Percentiles rank a stretch among this genome's conserved stretches.
phyloP scores from a whole-genome alignment of 2,888 invertebrate genomes.

The Clivina fossor region DNA sequence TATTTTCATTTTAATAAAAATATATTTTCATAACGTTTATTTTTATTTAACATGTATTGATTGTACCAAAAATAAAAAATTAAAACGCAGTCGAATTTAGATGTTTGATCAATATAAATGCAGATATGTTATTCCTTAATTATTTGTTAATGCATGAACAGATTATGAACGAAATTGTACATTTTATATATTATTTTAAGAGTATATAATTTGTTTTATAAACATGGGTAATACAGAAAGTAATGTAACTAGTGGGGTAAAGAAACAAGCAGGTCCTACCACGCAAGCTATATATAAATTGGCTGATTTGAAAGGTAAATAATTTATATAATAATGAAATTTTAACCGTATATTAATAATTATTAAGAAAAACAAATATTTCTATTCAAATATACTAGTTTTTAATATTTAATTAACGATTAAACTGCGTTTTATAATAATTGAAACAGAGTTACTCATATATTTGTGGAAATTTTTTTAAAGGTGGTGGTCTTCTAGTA shows the following conservation, averaged over 20 bases:
- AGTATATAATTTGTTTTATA: background rate
- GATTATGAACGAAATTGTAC: background rate
- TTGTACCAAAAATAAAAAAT: background rate
- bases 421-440: background rate
- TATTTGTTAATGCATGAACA: background rate
- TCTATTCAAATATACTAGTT: too few relatives aligned
- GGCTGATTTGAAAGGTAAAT: conserved; percentile 82
- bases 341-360: background rate
- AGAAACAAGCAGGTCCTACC: conserved; percentile 89
- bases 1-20: background rate
- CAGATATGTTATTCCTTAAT: background rate
- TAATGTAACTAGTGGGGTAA: conserved; percentile 91
- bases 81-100: background rate
- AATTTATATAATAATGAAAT: background rate
- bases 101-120: background rate
- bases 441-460: background rate
- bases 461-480: conserved; percentile 24
- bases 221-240: conserved; percentile 87
- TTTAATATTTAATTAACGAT: too few relatives aligned
- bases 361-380: background rate
- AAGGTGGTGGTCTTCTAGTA: conserved; percentile 88
- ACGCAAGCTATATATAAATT: conserved; percentile 84
- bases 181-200: background rate
- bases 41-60: background rate
- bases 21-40: conserved; percentile 1